Evolutionary conservation across 2,113 vertebrate species (phyloP), one percentile per base, ranked within the genome.

Genomic region (Arizona elegans): DNA sequence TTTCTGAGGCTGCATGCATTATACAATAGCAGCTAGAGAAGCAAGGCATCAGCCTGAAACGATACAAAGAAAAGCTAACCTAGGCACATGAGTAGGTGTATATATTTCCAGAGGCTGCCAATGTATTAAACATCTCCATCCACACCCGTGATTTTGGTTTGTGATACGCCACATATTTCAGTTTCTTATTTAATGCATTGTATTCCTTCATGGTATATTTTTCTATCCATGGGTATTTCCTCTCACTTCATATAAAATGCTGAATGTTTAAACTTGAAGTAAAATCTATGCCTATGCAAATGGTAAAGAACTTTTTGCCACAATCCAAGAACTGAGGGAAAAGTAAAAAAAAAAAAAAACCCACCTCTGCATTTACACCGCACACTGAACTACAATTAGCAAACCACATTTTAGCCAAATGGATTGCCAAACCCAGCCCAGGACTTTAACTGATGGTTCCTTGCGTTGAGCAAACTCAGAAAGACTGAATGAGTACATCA

Each of bases 31-130:
- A 93, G 89, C 56, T 87, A 85, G 29, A 90, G 81, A 50, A 54
- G 29, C 89, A 93, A 90, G 81, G 56, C 81, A 87, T 62, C 81
- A 65, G 75, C 56, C 53, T 65, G n/a, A 90, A 13, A 93, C 1
- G n/a, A 93, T 53, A 55, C 12, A 90, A 87, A 5, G 23, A 93
- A 93, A 90, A 65, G 89, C 88, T 90, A 87, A 90, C 89, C 92
- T 90, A 90, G 58, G 88, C 92, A 93, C 47, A 65, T 93, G 92
- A 21, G 92, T 93, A 90, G 92, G 89, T 93, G 92, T 90, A 58
- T 38, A 87, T 87, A 93, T 90, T 90, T 90, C 92, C 89, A 90
- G 90, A 90, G 89, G 81, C 50, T 87, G 81, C 56, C 92, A 7
- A 65, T 90, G 89, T 90, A 90, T 93, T 93, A 90, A 93, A 53